Evolutionary conservation across 2,113 vertebrate genomes (phyloP).

Genomic region (Vulpes vulpes): DNA sequence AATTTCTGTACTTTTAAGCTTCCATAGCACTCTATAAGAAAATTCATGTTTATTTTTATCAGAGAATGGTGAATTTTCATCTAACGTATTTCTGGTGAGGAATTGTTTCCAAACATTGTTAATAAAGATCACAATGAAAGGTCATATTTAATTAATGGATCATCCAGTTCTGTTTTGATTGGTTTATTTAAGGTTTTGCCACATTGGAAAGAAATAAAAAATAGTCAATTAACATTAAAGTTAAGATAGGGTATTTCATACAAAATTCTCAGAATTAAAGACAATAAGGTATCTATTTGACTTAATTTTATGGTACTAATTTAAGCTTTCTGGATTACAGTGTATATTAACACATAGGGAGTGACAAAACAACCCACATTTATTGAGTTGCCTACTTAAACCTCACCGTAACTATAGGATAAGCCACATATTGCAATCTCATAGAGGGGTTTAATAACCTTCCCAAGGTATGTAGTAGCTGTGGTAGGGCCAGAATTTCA

Average conservation of each 20-base stretch:
- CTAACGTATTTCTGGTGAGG: neutral
- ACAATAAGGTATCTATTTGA: neutral
- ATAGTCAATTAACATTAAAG: neutral
- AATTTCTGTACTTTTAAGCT: neutral
- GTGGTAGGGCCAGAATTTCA: neutral
- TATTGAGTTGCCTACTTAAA: neutral
- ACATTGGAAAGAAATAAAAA: neutral
- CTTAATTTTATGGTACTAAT: conserved; percentile 8
- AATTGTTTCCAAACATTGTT: neutral
- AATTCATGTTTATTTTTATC: neutral
- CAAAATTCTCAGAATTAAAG: conserved; percentile 49
- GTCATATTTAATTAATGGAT: neutral
- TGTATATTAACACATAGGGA: neutral
- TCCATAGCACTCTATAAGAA: neutral
- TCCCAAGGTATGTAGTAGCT: neutral
- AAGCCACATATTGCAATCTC: neutral
- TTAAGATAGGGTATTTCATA: neutral
- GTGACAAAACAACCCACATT: neutral
- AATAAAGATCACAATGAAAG: conserved; percentile 8
- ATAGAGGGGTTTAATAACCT: neutral
- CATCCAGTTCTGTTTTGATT: conserved; percentile 28
- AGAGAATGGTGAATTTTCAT: neutral
- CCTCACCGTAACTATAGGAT: neutral
- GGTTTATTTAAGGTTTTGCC: conserved; percentile 10
- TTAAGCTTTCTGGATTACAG: neutral